Percentiles rank a stretch among this genome's conserved stretches.
Conservation (phyloP, 2,888 invertebrate species). For the Aradus depressus region DNA sequence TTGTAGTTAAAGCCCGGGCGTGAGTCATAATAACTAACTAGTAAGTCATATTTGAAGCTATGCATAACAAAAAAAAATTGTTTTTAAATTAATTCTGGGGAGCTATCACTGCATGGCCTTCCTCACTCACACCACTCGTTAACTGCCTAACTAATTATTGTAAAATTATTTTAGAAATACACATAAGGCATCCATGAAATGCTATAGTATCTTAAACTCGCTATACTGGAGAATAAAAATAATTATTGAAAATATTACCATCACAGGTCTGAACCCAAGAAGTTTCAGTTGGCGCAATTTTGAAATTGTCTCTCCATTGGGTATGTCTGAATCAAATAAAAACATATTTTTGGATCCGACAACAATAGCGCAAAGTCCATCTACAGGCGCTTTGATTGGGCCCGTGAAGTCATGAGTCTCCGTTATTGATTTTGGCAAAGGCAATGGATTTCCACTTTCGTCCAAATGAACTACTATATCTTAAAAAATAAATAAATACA, state of each 20-base stretch:
- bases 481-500: constrained; percentile 37
- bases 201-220: no score
- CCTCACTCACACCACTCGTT: no score
- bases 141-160: no score
- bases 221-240: not conserved
- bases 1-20: no score
- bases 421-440: constrained; percentile 34
- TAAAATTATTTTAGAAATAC: no score
- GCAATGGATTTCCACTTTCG: constrained; percentile 38
- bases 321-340: constrained; percentile 41
- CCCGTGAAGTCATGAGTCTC: constrained; percentile 32
- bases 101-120: no score
- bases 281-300: constrained; percentile 52
- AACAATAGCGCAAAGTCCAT: constrained; percentile 44
- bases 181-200: no score
- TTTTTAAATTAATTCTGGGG: no score
- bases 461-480: constrained; percentile 53
- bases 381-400: constrained; percentile 36
- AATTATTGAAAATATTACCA: constrained; percentile 30
- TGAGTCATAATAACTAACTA: no score
- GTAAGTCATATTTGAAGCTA: no score
- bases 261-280: constrained; percentile 39
- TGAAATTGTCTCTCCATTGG: constrained; percentile 47
- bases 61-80: no score
- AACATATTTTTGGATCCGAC: constrained; percentile 51